Base-by-base conservation (phyloP, 2,113 vertebrate genomes). In the Periophthalmus modestus region DNA sequence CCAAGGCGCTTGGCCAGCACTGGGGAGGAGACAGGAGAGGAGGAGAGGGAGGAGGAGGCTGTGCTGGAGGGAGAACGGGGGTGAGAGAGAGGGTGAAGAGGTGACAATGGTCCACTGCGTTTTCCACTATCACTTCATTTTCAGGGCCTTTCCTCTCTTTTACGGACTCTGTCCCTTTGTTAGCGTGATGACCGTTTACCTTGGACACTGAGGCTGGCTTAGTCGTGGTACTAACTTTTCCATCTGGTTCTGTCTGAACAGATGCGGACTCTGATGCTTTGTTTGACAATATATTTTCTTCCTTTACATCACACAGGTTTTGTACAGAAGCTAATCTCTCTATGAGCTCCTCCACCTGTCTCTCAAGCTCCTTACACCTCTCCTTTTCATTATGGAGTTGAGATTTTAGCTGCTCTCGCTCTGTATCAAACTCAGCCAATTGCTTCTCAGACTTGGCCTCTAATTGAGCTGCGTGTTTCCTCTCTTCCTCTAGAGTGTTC, bases 21-120 rank as follows among this genome's bases (percentile, higher is more conserved):
- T 0, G 98, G 98, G 0, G 98, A 99, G 16, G 96, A 97, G 83
- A 96, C 94, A n/a, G 98, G 98, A 2, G 97, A 98, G 13, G 96
- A 96, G 0, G 95, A 95, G 13, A 98, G 95, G 0, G 98, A 98
- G 69, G 97, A 98, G 39, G 96, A 94, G 28, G 96, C 96, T 0
- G 97, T 97, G 92, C 95, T 92, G 85, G 95, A 92, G 50, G 96
- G 98, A 6, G 98, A 92, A 2, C 85, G 89, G 50, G 87, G 84
- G 43, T 87, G 85, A 66, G 80, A 66, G 70, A 92, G 76, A 19
- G 91, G 81, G 69, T 92, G 93, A 58, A 93, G 77, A 47, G 92
- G 81, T 14, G 84, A 86, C 7, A 73, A 66, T 0, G 50, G 74
- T 71, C 79, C 89, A 69, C 77, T 87, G 0, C 96, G 2, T 95